Evolutionary conservation across 2,113 vertebrate species (phyloP), one percentile per base, ranked within the genome.

Genomic region (Amia ocellicauda): DNA sequence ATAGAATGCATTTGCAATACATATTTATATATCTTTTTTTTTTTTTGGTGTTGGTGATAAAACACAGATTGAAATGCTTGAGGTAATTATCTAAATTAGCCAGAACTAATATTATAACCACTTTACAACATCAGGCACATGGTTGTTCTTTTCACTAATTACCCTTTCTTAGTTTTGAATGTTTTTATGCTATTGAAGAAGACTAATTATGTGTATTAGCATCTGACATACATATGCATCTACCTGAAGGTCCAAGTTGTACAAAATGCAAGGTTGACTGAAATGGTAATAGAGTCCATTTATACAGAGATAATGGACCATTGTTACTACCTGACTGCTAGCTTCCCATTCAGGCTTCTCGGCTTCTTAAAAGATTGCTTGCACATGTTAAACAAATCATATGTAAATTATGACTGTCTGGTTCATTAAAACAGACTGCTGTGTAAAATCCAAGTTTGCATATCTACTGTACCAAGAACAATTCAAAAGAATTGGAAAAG

Each of bases 31-130:
- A n/a, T n/a, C n/a, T n/a, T n/a, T n/a, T n/a, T n/a, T n/a, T n/a
- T n/a, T n/a, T n/a, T n/a, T n/a, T n/a, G n/a, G n/a, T n/a, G n/a
- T n/a, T n/a, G n/a, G n/a, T n/a, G 2, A 47, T 47, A 17, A 47
- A n/a, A 2, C 5, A 19, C 16, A 47, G 45, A 47, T 19, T 55
- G 3, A 53, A 41, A 36, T 23, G 55, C 19, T 63, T 64, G 27
- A 63, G 51, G 43, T 62, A 68, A 74, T 67, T 67, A 68, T 58
- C 58, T 36, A 55, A 65, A 74, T 74, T 59, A 55, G 47, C 53
- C 62, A 31, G 49, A 65, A 65, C 62, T 65, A 56, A 64, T 61
- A 13, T 63, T 50, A 58, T 50, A 14, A 29, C 40, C 20, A 13
- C 41, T 51, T 31, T 67, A 61, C 22, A 55, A 56, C 13, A 7